Percentiles rank a stretch among this genome's conserved stretches.
Evolutionary conservation across 2,888 invertebrate genomes (phyloP).

Genomic region (Trisateles emortualis): DNA sequence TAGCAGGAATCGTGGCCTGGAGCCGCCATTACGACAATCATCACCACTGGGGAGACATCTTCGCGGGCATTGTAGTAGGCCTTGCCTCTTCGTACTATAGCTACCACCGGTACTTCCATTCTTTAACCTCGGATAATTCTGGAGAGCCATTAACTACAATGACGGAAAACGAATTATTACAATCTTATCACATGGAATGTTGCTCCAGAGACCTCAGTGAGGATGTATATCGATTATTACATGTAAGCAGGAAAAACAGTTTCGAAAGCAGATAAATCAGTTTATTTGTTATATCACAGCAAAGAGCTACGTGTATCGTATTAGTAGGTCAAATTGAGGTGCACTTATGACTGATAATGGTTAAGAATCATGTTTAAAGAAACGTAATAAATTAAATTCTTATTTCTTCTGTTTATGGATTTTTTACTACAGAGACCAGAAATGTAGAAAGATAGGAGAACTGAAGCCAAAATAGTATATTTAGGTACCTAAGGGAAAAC

Average conservation of each 20-base stretch:
- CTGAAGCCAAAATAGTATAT: too few species aligned
- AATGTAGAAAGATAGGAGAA: too few species aligned
- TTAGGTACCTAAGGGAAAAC: too few species aligned
- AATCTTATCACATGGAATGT: slow-evolving; percentile 31
- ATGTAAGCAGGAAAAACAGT: slow-evolving; percentile 35
- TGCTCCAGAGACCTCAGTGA: slow-evolving; percentile 35
- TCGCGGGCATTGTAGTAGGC: slow-evolving; percentile 90
- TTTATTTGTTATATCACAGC: too few species aligned
- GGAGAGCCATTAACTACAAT: slow-evolving; percentile 48
- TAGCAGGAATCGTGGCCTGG: slow-evolving; percentile 89
- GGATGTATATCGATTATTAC: slow-evolving; percentile 30
- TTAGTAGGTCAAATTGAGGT: neutral
- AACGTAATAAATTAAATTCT: neutral
- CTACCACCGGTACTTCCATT: slow-evolving; percentile 90
- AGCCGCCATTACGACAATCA: slow-evolving; percentile 95
- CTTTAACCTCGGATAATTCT: slow-evolving; percentile 53
- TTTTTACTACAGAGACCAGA: too few species aligned
- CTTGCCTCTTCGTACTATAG: slow-evolving; percentile 87
- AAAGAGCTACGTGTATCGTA: too few species aligned
- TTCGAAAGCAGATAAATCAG: slow-evolving; percentile 27
- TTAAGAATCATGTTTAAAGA: neutral
- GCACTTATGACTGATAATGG: neutral
- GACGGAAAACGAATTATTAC: slow-evolving; percentile 27
- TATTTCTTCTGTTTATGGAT: too few species aligned
- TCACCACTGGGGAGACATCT: slow-evolving; percentile 95